Conservation (phyloP, 1,140 invertebrate genomes). For the Hermetia illucens region DNA sequence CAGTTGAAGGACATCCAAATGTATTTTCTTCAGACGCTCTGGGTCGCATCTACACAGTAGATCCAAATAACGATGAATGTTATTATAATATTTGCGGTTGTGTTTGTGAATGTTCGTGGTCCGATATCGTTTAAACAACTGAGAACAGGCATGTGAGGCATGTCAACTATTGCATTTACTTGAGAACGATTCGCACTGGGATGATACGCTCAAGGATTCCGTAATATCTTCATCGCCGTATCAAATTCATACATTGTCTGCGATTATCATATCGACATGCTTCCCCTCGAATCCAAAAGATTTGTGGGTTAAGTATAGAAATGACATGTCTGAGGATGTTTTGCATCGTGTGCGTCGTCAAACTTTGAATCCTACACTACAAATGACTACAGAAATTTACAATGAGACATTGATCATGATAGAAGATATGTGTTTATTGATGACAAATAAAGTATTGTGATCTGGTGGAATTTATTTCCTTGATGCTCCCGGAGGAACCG, state of each 20-base stretch:
- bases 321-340: conserved; percentile 1
- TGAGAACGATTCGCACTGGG: conserved; percentile 22
- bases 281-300: conserved; percentile 1
- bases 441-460: conserved; percentile 15
- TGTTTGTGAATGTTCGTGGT: conserved; percentile 26
- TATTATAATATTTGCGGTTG: conserved; percentile 28
- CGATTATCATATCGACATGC: not conserved
- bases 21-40: conserved; percentile 18
- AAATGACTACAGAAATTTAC: conserved; percentile 9
- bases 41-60: conserved; percentile 27
- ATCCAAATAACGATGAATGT: conserved; percentile 25
- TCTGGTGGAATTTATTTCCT: conserved; percentile 11
- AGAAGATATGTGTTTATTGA: conserved; percentile 20
- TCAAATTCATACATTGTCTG: conserved; percentile 3
- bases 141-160: no score
- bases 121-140: no score
- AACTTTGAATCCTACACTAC: no score
- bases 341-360: conserved; percentile 14
- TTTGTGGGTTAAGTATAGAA: conserved; percentile 1
- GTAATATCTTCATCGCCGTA: no score
- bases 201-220: conserved; percentile 20
- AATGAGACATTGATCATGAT: conserved; percentile 24
- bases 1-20: conserved; percentile 15
- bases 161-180: conserved; percentile 22
- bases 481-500: conserved; percentile 31